Percentiles rank a stretch among this genome's conserved stretches.
Evolutionary conservation across 1,140 invertebrate genomes (phyloP).

Genomic region (Drosophila fuyamai): DNA sequence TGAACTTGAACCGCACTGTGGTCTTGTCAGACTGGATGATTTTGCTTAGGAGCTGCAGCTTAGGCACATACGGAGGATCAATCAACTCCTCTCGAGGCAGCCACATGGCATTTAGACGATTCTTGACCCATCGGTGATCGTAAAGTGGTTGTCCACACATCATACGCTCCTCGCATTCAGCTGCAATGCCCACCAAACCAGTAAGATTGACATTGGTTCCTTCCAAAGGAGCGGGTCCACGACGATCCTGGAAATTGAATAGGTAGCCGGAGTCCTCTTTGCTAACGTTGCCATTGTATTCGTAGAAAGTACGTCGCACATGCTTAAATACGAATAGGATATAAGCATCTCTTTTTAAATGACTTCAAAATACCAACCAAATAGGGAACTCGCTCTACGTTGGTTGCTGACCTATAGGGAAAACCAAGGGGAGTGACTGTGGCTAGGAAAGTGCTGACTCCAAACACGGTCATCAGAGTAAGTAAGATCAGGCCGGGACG

Average conservation of each 20-base stretch:
- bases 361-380: slow-evolving; percentile 85
- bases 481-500: slow-evolving; percentile 52
- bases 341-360: background rate
- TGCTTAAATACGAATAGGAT: slow-evolving; percentile 84
- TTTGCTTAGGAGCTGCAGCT: slow-evolving; percentile 29
- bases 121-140: slow-evolving; percentile 63
- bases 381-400: slow-evolving; percentile 89
- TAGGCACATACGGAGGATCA: slow-evolving; percentile 11
- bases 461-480: slow-evolving; percentile 85
- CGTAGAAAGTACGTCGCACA: slow-evolving; percentile 87
- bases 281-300: slow-evolving; percentile 85
- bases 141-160: slow-evolving; percentile 91
- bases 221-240: slow-evolving; percentile 87
- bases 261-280: slow-evolving; percentile 88
- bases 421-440: slow-evolving; percentile 90
- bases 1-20: slow-evolving; percentile 53
- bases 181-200: slow-evolving; percentile 86
- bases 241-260: slow-evolving; percentile 90
- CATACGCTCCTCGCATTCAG: slow-evolving; percentile 88
- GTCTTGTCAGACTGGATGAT: too few species aligned
- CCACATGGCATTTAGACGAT: slow-evolving; percentile 35
- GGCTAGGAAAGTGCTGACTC: slow-evolving; percentile 85
- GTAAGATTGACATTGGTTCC: slow-evolving; percentile 72
- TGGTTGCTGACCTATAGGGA: slow-evolving; percentile 89
- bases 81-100: slow-evolving; percentile 36